Base-by-base conservation (phyloP, 2,797 vertebrate genomes). In the Threskiornis aethiopicus region DNA sequence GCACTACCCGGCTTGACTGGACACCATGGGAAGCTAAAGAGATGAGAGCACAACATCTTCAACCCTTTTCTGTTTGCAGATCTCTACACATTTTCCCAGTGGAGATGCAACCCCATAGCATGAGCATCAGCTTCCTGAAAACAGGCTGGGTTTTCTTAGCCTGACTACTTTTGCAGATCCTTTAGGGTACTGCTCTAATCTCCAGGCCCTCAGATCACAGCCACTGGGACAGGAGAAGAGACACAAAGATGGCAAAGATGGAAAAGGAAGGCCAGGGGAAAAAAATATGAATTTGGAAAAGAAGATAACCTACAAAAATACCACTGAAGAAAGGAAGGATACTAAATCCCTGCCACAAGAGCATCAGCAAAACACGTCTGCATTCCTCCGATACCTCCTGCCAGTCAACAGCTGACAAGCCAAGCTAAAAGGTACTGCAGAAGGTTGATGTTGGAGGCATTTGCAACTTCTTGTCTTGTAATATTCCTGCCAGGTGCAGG, bases 351-450 rank as follows among this genome's bases (percentile, higher is more conserved):
- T 2, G 1, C 20, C 71, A 57, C 28, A 61, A 69, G 15, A 91
- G 29, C 72, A 75, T 57, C 80, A 93, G 17, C 28, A 76, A 96
- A 93, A 92, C 22, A 18, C 10, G 19, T 31, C 11, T 71, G 67
- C 15, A 26, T 22, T 94, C 69, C 82, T 93, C 62, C n/a, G 64
- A 75, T 31, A 78, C 54, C 35, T 83, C 67, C 75, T 84, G 82
- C 42, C 76, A 91, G 70, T 81, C 92, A 58, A 39, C 14, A 83
- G 58, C 58, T 71, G 89, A 83, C 22, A 58, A 58, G 44, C 49
- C 84, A 89, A 92, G 42, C 70, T 89, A 78, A 94, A 80, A 93
- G 26, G 65, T 64, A 54, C 65, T 47, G 65, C 65, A 87, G 75
- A 90, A 90, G 19, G 52, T 14, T 83, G 52, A 67, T 46, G 37